phyloP scores from a whole-genome alignment of 2,113 vertebrate genomes.

The Tachysurus vachellii region DNA sequence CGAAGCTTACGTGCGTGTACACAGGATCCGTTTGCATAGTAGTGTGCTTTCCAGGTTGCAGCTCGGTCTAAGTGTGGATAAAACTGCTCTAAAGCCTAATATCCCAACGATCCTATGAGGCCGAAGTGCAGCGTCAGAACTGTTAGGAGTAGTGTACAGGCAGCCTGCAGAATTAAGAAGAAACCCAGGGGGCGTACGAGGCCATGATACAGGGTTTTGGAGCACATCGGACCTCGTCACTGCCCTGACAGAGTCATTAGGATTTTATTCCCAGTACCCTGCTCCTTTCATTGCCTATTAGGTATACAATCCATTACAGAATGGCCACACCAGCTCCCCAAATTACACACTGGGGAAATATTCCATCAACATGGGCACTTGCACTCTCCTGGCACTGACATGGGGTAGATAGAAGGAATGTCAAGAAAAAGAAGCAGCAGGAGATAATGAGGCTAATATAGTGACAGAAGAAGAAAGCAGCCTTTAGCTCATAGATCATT shows the following conservation, averaged over 20 bases:
- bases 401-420: conserved; percentile 37
- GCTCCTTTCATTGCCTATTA: conserved; percentile 77
- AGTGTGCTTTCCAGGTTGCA: neutral
- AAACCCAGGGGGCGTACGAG: conserved; percentile 29
- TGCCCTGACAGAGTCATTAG: conserved; percentile 71
- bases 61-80: neutral
- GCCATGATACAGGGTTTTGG: conserved; percentile 20
- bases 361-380: conserved; percentile 53
- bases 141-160: neutral
- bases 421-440: conserved; percentile 42
- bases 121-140: neutral
- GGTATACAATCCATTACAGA: conserved; percentile 74
- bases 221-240: conserved; percentile 54
- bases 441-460: conserved; percentile 12
- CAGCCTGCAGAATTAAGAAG: conserved; percentile 10
- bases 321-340: conserved; percentile 54
- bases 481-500: neutral
- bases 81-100: neutral
- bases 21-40: neutral
- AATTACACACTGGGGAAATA: conserved; percentile 57
- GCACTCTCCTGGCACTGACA: conserved; percentile 14
- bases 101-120: neutral
- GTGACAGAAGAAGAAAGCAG: conserved; percentile 22
- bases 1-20: neutral
- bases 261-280: conserved; percentile 65